A percentile compares a stretch with the other conserved stretches of the same genome.
These are phyloP conservation scores for Tokudaia tokunoshimensis DNA, from an alignment of 2,797 vertebrate genomes.

Conservation along the genomic window DNA sequence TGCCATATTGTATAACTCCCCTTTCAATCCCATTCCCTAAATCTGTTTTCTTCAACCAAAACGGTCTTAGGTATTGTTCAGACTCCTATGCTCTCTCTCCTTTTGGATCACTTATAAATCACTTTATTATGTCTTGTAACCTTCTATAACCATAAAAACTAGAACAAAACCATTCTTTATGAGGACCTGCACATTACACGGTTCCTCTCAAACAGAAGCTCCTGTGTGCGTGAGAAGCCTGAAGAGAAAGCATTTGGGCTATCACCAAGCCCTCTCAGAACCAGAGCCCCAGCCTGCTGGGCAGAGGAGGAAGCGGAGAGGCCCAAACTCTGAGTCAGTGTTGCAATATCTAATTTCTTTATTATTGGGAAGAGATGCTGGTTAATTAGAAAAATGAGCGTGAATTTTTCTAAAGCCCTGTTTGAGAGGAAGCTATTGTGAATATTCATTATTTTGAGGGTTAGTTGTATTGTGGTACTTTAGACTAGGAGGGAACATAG, in stretches of 20 bases:
- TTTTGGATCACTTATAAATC: constrained; percentile 68
- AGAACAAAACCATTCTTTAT: constrained; percentile 68
- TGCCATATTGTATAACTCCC: background rate
- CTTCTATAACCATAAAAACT: constrained; percentile 64
- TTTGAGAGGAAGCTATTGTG: background rate
- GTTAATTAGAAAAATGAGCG: constrained; percentile 58
- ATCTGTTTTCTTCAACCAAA: constrained; percentile 12
- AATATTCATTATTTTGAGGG: constrained; percentile 41
- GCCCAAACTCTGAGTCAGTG: background rate
- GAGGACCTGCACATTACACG: constrained; percentile 5
- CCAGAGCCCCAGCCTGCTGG: background rate
- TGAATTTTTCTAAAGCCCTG: constrained; percentile 43
- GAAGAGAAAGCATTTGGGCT: constrained; percentile 6
- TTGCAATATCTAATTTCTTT: constrained; percentile 48
- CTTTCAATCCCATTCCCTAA: background rate
- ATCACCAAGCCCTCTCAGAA: background rate
- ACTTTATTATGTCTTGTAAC: constrained; percentile 73
- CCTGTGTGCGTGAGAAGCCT: background rate
- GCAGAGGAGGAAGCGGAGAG: background rate
- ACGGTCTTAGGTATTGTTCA: constrained; percentile 50
- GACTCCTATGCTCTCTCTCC: constrained; percentile 1
- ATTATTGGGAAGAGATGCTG: constrained; percentile 39
- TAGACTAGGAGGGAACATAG: background rate
- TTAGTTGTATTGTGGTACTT: constrained; percentile 14
- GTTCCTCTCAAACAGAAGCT: constrained; percentile 58